phyloP scores from a whole-genome alignment of 2,888 invertebrate genomes.

The Diaprepes abbreviatus region DNA sequence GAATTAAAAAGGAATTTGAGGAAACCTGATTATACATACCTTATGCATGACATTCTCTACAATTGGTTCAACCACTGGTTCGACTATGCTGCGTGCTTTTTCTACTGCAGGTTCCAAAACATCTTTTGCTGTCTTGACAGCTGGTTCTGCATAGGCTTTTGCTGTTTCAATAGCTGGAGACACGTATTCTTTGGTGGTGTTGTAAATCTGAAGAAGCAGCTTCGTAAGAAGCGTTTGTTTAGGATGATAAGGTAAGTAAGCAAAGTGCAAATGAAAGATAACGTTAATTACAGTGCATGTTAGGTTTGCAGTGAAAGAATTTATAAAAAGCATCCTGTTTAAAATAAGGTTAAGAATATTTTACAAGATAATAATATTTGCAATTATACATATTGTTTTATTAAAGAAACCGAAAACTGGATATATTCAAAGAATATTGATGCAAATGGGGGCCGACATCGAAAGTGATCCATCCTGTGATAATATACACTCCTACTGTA shows the following conservation, averaged over 20 bases:
- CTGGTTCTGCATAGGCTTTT: slow-evolving; percentile 55
- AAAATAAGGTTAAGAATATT: too few species aligned
- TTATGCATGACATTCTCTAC: slow-evolving; percentile 55
- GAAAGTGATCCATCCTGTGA: too few species aligned
- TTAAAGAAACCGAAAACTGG: too few species aligned
- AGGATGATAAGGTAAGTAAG: slow-evolving; percentile 32
- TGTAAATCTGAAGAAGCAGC: slow-evolving; percentile 66
- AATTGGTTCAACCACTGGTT: slow-evolving; percentile 60
- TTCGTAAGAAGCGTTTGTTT: slow-evolving; percentile 56
- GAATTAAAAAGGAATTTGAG: too few species aligned
- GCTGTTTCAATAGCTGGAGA: slow-evolving; percentile 57
- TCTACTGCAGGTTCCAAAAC: slow-evolving; percentile 58
- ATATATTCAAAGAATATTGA: too few species aligned
- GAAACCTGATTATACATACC: slow-evolving; percentile 22
- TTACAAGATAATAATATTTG: too few species aligned
- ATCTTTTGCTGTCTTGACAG: slow-evolving; percentile 56
- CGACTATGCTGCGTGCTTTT: slow-evolving; percentile 55
- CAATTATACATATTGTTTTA: too few species aligned
- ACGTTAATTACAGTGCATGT: too few species aligned
- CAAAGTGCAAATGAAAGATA: not conserved
- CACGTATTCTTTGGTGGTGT: slow-evolving; percentile 65
- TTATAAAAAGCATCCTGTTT: too few species aligned
- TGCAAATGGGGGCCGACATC: too few species aligned
- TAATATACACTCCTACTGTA: too few species aligned
- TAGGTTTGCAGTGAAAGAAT: too few species aligned